Conservation (phyloP, 2,888 invertebrate genomes). For the Ferrisia virgata region DNA sequence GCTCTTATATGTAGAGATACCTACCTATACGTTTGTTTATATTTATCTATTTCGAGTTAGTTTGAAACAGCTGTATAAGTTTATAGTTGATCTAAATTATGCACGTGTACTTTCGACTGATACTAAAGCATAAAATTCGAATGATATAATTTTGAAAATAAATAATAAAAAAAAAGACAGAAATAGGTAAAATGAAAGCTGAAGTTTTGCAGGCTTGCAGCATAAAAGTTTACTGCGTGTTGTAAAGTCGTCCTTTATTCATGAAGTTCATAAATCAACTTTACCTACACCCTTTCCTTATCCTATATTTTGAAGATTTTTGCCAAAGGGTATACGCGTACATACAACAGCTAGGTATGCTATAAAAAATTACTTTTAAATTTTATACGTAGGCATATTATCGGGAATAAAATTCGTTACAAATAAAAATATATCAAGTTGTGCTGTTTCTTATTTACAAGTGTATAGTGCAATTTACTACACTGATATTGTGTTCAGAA, state of each 20-base stretch:
- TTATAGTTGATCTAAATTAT: background rate
- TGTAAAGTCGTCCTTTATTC: constrained; percentile 30
- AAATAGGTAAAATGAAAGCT: constrained; percentile 2
- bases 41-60: background rate
- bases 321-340: background rate
- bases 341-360: too few relatives aligned
- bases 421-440: background rate
- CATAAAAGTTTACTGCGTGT: constrained; percentile 27
- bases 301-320: background rate
- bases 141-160: constrained; percentile 13
- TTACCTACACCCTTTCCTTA: background rate
- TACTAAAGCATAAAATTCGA: background rate
- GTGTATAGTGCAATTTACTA: too few relatives aligned
- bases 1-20: too few relatives aligned
- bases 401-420: background rate
- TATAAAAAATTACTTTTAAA: constrained; percentile 32
- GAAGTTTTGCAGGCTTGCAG: background rate
- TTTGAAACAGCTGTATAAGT: background rate
- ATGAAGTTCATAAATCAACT: constrained; percentile 28
- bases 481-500: too few relatives aligned
- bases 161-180: background rate
- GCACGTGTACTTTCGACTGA: background rate
- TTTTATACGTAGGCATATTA: constrained; percentile 19
- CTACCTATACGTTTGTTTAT: too few relatives aligned
- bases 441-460: background rate